These are phyloP conservation scores for Cheumatopsyche charites DNA, from an alignment of 1,140 invertebrate species.

Conservation along the genomic window DNA sequence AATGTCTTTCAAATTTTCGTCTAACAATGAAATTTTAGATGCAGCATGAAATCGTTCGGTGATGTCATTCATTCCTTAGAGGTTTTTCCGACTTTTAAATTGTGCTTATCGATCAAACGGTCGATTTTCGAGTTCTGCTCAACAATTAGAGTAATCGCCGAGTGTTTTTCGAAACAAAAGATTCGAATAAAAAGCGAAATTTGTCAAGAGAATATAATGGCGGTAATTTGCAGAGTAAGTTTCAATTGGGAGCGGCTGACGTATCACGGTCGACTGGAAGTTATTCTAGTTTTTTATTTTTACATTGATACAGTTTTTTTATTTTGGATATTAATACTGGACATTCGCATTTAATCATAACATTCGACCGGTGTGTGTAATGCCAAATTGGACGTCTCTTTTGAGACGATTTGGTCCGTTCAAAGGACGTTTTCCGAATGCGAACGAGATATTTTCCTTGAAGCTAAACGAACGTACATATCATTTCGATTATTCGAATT, in stretches of 20 bases:
- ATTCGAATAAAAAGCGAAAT: background rate
- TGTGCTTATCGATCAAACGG: background rate
- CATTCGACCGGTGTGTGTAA: slow-evolving; percentile 12
- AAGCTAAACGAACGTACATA: no score
- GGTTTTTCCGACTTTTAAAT: slow-evolving; percentile 9
- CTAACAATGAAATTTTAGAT: no score
- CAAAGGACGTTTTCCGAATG: no score
- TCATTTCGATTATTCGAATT: no score
- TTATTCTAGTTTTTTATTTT: slow-evolving; percentile 26
- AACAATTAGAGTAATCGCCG: background rate
- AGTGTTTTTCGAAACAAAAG: background rate
- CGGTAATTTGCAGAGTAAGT: slow-evolving; percentile 25
- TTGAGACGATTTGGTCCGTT: background rate
- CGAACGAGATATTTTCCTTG: no score
- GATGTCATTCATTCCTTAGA: background rate
- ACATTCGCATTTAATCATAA: slow-evolving; percentile 31
- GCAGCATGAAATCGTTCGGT: no score
- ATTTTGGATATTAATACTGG: slow-evolving; percentile 2
- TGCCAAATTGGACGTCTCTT: slow-evolving; percentile 18
- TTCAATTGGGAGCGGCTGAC: slow-evolving; percentile 31
- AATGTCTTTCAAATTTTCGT: background rate
- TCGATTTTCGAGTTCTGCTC: background rate
- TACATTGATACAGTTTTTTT: background rate
- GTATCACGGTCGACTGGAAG: slow-evolving; percentile 38
- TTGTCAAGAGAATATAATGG: slow-evolving; percentile 22